Evolutionary conservation across 2,888 invertebrate genomes (phyloP).

Genomic region (Tenthredo livida): DNA sequence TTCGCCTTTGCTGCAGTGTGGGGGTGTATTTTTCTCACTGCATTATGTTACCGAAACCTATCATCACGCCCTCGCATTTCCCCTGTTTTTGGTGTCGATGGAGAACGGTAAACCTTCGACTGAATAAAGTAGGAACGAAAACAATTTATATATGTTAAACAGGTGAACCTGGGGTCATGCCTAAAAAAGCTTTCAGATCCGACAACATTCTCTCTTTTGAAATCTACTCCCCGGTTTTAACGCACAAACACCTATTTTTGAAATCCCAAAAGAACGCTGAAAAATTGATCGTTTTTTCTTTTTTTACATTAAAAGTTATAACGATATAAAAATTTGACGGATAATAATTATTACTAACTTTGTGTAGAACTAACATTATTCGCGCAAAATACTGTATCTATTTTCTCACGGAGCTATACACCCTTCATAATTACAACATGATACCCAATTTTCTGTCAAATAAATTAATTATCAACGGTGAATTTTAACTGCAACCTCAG

Average conservation of each 20-base stretch:
- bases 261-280: neutral
- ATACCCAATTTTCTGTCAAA: neutral
- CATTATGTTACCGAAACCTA: neutral
- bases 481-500: neutral
- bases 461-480: too few species aligned
- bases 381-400: neutral
- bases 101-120: slow-evolving; percentile 15
- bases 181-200: slow-evolving; percentile 5
- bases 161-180: neutral
- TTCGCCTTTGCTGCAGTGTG: neutral
- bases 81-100: neutral
- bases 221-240: neutral
- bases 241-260: neutral
- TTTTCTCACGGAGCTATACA: neutral
- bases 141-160: slow-evolving; percentile 20
- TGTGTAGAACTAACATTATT: neutral
- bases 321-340: neutral
- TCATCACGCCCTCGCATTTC: neutral
- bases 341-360: neutral
- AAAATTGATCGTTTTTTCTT: neutral
- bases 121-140: slow-evolving; percentile 9
- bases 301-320: neutral
- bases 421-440: too few species aligned
- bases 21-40: neutral
- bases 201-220: neutral